These are phyloP conservation scores for Phenganax marumi DNA, from an alignment of 92 coral and sea anemone genomes.

Conservation along the genomic window DNA sequence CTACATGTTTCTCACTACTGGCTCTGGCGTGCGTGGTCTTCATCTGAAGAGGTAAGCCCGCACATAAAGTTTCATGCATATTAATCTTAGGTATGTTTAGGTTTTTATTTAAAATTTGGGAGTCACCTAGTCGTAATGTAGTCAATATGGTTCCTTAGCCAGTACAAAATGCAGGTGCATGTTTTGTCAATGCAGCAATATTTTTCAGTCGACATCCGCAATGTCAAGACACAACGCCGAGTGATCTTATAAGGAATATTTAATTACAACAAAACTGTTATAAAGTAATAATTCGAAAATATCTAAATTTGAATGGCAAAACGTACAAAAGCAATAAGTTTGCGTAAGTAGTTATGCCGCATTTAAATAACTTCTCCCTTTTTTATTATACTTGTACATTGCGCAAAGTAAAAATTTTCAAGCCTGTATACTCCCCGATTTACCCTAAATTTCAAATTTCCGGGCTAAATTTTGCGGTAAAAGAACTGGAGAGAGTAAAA, in stretches of 20 bases:
- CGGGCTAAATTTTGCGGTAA: not conserved
- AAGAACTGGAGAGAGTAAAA: constrained; percentile 18
- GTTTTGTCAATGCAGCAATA: too few relatives aligned
- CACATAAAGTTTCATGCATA: too few relatives aligned
- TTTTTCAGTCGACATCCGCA: too few relatives aligned
- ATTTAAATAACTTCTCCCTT: not conserved
- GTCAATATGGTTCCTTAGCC: too few relatives aligned
- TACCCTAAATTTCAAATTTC: not conserved
- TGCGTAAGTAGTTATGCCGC: not conserved
- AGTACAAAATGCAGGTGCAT: too few relatives aligned
- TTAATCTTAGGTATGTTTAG: too few relatives aligned
- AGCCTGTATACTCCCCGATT: not conserved
- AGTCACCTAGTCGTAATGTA: too few relatives aligned
- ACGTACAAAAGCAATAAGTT: not conserved
- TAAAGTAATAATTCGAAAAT: not conserved
- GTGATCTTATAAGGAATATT: not conserved
- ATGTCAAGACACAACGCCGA: too few relatives aligned
- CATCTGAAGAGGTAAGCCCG: too few relatives aligned
- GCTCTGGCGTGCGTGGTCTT: too few relatives aligned
- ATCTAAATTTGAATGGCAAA: not conserved
- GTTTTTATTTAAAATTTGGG: too few relatives aligned
- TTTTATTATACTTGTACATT: not conserved
- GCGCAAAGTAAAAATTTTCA: not conserved
- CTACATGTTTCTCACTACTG: too few relatives aligned
- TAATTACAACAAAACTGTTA: not conserved